A percentile compares a stretch with the other conserved stretches of the same genome.
These are phyloP conservation scores for Karalla daura DNA, from an alignment of 2,797 vertebrate species.

Conservation along the genomic window DNA sequence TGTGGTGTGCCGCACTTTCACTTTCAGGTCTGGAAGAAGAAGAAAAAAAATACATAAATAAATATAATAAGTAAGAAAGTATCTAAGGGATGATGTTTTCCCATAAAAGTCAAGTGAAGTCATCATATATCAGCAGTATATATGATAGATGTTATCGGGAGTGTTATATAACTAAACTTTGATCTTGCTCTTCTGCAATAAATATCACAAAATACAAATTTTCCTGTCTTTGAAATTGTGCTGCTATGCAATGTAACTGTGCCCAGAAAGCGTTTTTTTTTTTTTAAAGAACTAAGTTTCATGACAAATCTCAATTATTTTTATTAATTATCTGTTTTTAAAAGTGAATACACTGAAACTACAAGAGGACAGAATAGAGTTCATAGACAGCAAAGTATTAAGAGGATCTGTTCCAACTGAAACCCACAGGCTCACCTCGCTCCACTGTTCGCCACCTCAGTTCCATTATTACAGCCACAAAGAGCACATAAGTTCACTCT, in stretches of 20 bases:
- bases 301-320: constrained; percentile 17
- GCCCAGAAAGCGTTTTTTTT: not conserved
- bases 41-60: constrained; percentile 17
- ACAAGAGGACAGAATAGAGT: not conserved
- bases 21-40: constrained; percentile 10
- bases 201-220: not conserved
- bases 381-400: constrained; percentile 6
- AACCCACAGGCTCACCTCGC: constrained; percentile 16
- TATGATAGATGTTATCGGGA: not conserved
- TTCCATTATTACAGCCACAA: not conserved
- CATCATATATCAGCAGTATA: not conserved
- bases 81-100: not conserved
- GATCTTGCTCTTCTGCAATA: not conserved
- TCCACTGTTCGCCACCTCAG: not conserved
- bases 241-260: constrained; percentile 25
- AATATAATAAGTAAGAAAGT: constrained; percentile 17
- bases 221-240: not conserved
- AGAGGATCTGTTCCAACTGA: not conserved
- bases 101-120: no score
- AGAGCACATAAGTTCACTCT: not conserved
- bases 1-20: constrained; percentile 19
- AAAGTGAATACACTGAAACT: not conserved
- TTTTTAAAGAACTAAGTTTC: constrained; percentile 5
- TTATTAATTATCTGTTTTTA: constrained; percentile 5
- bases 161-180: constrained; percentile 1